A percentile compares a stretch with the other conserved stretches of the same genome.
Evolutionary conservation across 2,888 invertebrate genomes (phyloP).

Genomic region (Ypsolopha scabrella): DNA sequence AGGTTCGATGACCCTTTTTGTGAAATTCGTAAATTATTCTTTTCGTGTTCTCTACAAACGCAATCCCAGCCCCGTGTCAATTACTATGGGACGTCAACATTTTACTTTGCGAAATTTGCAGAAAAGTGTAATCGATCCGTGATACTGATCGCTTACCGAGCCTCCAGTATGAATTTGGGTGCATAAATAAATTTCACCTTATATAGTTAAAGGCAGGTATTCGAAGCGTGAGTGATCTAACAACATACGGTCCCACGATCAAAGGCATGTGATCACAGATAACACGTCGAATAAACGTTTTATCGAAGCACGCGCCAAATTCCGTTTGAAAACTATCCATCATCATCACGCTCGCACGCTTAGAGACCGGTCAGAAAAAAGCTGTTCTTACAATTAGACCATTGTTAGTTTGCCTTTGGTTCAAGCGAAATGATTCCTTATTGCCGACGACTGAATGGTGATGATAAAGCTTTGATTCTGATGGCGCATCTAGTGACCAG

Average conservation of each 20-base stretch:
- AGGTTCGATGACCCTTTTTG: no score
- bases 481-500: neutral
- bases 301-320: conserved; percentile 8
- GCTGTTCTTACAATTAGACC: neutral
- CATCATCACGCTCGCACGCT: conserved; percentile 1
- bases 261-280: neutral
- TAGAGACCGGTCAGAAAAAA: neutral
- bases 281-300: neutral
- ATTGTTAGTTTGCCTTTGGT: neutral
- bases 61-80: no score
- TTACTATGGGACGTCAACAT: no score
- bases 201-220: no score
- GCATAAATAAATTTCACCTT: no score
- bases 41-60: neutral
- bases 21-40: neutral
- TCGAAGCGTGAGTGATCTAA: no score
- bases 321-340: conserved; percentile 5
- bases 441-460: neutral
- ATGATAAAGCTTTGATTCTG: neutral
- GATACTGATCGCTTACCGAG: no score
- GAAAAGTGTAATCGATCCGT: no score
- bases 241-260: conserved; percentile 4
- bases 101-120: no score
- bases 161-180: no score
- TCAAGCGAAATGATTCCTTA: neutral